Base-by-base conservation (phyloP, 2,888 invertebrate species). In the Euzetes globulus region DNA sequence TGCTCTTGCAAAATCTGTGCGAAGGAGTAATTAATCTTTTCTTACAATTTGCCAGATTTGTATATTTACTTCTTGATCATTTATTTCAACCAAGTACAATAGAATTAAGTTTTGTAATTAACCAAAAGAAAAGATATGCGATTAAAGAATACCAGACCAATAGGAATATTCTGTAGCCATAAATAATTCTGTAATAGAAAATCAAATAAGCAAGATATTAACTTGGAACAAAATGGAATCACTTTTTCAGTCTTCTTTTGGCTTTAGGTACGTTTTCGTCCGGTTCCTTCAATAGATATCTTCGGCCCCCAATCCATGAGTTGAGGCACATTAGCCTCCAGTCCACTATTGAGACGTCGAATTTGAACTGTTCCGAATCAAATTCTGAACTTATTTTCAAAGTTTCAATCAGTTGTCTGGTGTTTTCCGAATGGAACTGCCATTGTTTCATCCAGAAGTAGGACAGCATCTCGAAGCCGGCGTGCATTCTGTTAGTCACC, bases 361-460 rank as follows among this genome's bases (percentile, higher is more conserved):
- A 68, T 13, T 41, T n/a, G 25, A 41, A 45, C 6, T 68, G 22
- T 11, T 45, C 3, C 2, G 41, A 2, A 41, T 68, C 68, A 7
- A 13, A 41, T 3, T 37, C 41, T 15, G 68, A 68, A 1, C 1
- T 6, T 1, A 6, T 3, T 15, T 7, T 17, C 0, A 68, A n/a
- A 7, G 22, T 19, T 7, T 5, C 13, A 6, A 68, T 41, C 7
- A 68, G 41, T 9, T 37, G 11, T 15, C 45, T 19, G 45, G 68
- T 68, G 41, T 68, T 68, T 41, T 41, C 13, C 68, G 68, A 68
- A 4, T 41, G 68, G 22, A 68, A 68, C 33, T 17, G 41, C 68
- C 68, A 68, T 15, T 68, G 41, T 41, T 41, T 68, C 25, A 68
- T 22, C 68, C 68, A 68, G 45, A 68, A 68, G 17, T 68, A 68